Base-by-base conservation (phyloP, 2,797 vertebrate genomes). In the Esox masquinongy region DNA sequence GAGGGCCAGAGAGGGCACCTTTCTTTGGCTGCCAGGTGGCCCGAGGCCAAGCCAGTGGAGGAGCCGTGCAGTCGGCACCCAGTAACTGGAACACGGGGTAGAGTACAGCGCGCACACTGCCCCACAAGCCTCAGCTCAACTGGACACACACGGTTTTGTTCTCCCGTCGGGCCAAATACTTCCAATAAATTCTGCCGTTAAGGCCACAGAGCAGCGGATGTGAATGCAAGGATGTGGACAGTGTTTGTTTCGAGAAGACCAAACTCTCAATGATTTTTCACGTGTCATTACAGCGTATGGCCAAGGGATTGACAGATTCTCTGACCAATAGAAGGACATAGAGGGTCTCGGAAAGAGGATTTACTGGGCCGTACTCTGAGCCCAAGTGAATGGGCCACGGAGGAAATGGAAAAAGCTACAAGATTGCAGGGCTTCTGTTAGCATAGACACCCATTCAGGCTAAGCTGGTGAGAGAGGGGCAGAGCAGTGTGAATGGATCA, bases 11-110 rank as follows among this genome's bases (percentile, higher is more conserved):
- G 90, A 92, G 93, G 93, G 93, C 93, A 95, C 93, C 94, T 95
- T 95, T 94, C 88, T 94, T 93, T 92, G 88, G 87, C 83, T 95
- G 94, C 94, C 94, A 95, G 88, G 92, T 95, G 94, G 94, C 91
- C 80, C 7, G 0, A 66, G 76, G 94, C 94, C 94, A 95, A 92
- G 88, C 85, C 84, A 83, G 84, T 82, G 83, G 88, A 94, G 94
- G 94, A 94, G 94, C 93, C 93, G 69, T 15, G 75, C 83, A 94
- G 94, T 95, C 94, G 95, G 93, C 89, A 92, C 86, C 92, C 91
- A 91, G 91, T 92, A 92, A 94, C 91, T 92, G 89, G 89, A 94
- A 93, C 88, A 91, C 82, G 83, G 88, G 90, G 74, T 76, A 77
- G 70, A 89, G 88, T 22, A 75, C 86, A 86, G 84, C 82, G 81